These are phyloP conservation scores for Pipistrellus pygmaeus DNA, from an alignment of 2,797 vertebrate species.

Conservation along the genomic window DNA sequence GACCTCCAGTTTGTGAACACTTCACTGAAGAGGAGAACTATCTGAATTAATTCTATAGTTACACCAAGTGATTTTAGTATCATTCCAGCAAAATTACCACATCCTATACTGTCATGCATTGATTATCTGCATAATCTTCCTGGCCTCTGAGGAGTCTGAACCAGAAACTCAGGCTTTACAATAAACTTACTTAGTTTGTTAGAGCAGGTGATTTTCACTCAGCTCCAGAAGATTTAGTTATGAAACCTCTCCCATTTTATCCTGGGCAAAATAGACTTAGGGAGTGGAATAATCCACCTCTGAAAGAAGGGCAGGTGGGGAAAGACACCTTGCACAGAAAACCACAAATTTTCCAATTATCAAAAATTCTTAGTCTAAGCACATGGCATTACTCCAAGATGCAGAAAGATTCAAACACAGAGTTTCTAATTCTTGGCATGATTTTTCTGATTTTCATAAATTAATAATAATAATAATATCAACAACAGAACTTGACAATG, in stretches of 20 bases:
- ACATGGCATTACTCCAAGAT: background rate
- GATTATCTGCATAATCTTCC: background rate
- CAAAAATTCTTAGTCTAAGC: conserved; percentile 3
- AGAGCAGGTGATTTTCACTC: background rate
- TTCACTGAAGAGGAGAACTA: background rate
- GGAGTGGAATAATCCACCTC: background rate
- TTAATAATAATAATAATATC: background rate
- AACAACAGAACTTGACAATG: background rate
- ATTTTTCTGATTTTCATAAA: conserved; percentile 38
- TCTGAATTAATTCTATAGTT: background rate
- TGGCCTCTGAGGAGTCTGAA: background rate
- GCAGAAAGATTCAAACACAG: background rate
- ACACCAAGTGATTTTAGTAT: background rate
- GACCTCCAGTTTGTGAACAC: background rate
- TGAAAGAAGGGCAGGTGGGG: background rate
- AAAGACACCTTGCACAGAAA: background rate
- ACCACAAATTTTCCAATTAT: background rate
- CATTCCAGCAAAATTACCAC: background rate
- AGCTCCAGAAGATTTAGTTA: background rate
- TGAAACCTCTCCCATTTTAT: background rate
- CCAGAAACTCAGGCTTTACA: background rate
- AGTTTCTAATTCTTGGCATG: background rate
- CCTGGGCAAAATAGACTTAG: background rate
- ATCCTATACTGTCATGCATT: background rate
- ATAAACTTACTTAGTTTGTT: background rate